Conservation (phyloP, 92 coral and sea anemone species). For the Montipora capitata region DNA sequence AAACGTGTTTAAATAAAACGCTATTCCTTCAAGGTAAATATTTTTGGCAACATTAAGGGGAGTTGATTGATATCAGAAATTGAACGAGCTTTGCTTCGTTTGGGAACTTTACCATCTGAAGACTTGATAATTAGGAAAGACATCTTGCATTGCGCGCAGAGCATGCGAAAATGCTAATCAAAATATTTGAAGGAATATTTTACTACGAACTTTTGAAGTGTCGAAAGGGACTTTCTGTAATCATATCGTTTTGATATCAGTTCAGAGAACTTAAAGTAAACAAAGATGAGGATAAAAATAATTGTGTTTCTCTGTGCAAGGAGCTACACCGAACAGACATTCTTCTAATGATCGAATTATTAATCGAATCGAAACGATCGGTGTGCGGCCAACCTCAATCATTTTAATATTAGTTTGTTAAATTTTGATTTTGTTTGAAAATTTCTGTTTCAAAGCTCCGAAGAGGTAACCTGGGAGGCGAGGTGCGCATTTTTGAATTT, state of each 20-base stretch:
- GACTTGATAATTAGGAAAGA: too few relatives aligned
- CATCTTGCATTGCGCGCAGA: background rate
- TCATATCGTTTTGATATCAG: conserved; percentile 21
- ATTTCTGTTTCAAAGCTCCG: background rate
- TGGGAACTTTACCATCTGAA: background rate
- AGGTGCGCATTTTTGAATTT: too few relatives aligned
- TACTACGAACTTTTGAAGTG: background rate
- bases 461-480: background rate
- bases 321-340: conserved; percentile 14
- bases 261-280: conserved; percentile 17
- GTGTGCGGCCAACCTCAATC: background rate
- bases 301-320: background rate
- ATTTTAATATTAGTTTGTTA: conserved; percentile 7
- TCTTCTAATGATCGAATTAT: background rate
- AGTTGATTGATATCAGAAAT: background rate
- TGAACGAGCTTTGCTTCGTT: background rate
- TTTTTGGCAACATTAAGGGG: background rate
- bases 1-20: background rate
- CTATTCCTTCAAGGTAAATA: background rate
- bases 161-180: background rate
- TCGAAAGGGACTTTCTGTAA: conserved; percentile 3
- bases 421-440: conserved; percentile 24
- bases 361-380: background rate
- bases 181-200: background rate
- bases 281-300: background rate